Base-by-base conservation (phyloP, 2,113 vertebrate genomes). In the Thalassarche chlororhynchos region DNA sequence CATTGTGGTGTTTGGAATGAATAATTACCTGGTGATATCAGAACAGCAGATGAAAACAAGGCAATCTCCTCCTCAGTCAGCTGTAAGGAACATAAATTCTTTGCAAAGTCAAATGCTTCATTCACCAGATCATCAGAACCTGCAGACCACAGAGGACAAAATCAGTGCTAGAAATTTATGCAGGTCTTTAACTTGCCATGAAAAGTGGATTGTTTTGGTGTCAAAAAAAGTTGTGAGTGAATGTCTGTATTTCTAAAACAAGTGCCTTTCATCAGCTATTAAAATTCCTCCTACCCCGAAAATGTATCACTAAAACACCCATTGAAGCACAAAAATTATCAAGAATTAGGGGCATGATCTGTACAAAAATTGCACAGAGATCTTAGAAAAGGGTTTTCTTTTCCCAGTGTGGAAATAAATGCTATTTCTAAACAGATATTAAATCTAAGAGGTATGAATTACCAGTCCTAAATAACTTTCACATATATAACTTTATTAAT, bases 31-130 rank as follows among this genome's bases (percentile, higher is more conserved):
- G 99, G 99, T 93, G 99, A 99, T 98, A 99, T 99, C 87, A 99
- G 99, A 86, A 99, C 99, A 81, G 99, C 99, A 85, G 99, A 99
- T 38, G 99, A 99, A 98, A 99, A 99, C 98, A 99, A 98, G 83
- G 99, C 99, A 87, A 99, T 99, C 97, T 99, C 99, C 92, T 99
- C 99, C 85, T 99, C 99, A 7, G 99, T 99, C 91, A 99, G 98
- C 97, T 99, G 99, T 97, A 99, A 99, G 83, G 99, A 99, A 98
- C 99, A 99, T 91, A 99, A 98, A 98, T 99, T 99, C 98, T 99
- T 99, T 96, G 99, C 99, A 96, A 99, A 99, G 98, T 99, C 99
- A 97, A 99, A 99, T 7, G 99, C 99, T 71, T 99, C 99, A 93
- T 99, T 99, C 97, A 99, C 99, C 93, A 99, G 98, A 98, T 99